These are phyloP conservation scores for Apamea anceps DNA, from an alignment of 2,888 invertebrate species.

Conservation along the genomic window DNA sequence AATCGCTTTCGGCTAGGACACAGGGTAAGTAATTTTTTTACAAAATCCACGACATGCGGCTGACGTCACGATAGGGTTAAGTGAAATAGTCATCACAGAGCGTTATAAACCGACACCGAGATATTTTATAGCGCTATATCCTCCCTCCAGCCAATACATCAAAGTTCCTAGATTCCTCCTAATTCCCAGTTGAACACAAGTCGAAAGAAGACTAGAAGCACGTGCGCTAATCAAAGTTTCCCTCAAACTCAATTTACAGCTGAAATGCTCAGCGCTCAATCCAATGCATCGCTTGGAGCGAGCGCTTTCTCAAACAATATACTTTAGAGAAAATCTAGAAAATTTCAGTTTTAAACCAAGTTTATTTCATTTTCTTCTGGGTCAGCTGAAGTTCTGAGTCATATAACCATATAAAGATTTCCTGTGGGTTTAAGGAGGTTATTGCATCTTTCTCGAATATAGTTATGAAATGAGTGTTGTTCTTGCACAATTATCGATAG, in stretches of 20 bases:
- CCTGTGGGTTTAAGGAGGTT: slow-evolving; percentile 21
- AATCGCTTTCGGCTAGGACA: not conserved
- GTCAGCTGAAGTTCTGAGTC: slow-evolving; percentile 27
- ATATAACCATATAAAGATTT: slow-evolving; percentile 32
- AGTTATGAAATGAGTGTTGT: not conserved
- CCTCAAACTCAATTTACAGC: slow-evolving; percentile 43
- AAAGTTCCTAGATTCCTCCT: slow-evolving; percentile 6
- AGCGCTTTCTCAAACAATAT: slow-evolving; percentile 42
- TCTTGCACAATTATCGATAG: not conserved
- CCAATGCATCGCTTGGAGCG: slow-evolving; percentile 38
- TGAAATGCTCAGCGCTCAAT: slow-evolving; percentile 30
- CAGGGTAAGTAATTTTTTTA: not conserved
- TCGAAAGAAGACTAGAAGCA: slow-evolving; percentile 17
- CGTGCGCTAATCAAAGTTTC: slow-evolving; percentile 51
- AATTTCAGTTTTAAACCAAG: slow-evolving; percentile 37
- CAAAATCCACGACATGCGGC: too few relatives aligned
- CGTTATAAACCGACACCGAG: not conserved
- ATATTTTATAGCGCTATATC: not conserved
- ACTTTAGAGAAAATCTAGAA: slow-evolving; percentile 36
- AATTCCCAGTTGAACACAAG: slow-evolving; percentile 30
- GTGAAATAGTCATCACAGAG: not conserved
- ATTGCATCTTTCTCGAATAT: not conserved
- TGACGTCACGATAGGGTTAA: not conserved
- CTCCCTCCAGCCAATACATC: not conserved
- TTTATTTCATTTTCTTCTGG: slow-evolving; percentile 44